Base-by-base conservation (phyloP, 1,140 invertebrate genomes). In the Aphis gossypii region DNA sequence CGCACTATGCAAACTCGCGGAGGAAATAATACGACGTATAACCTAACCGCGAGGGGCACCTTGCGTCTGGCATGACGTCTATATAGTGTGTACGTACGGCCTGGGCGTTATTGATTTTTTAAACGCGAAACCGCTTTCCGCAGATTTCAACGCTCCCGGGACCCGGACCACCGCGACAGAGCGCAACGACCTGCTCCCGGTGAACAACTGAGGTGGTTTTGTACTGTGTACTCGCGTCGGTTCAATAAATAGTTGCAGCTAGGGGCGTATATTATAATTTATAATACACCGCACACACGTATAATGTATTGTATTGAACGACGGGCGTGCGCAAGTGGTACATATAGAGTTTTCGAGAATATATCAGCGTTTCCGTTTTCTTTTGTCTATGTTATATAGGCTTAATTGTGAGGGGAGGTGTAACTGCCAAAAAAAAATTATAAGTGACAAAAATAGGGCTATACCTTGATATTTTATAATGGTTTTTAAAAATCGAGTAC, bases 71-170 rank as follows among this genome's bases (percentile, higher is more conserved):
- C n/a, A 76, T 76, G 14, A 76, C 83, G 83, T 41, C 3, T 41
- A 30, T 83, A 60, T 3, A 76, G 60, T n/a, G 60, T n/a, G 30
- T 35, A 76, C 14, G 60, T 35, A n/a, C 60, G 6, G 60, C 60
- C 20, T 35, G 88, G 51, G n/a, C 88, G 35, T 41, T 89, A 89
- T 89, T 89, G 88, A 89, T 89, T 89, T 56, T 89, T 56, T 41
- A 23, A 56, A 35, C 35, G 51, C 51, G 88, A 51, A 35, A 54
- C 83, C 41, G 20, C 48, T 89, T 54, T 89, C n/a, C 35, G 87
- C 87, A 54, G 87, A 56, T 89, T 56, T 56, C 88, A 41, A 48
- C 48, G 30, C 48, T 35, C 46, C 46, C 41, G 21, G 41, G 84
- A 6, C 48, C 87, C 18, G 48, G n/a, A n/a, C 41, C n/a, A 35